A percentile compares a stretch with the other conserved stretches of the same genome.
phyloP scores from a whole-genome alignment of 2,888 invertebrate genomes.

The Arctia plantaginis region DNA sequence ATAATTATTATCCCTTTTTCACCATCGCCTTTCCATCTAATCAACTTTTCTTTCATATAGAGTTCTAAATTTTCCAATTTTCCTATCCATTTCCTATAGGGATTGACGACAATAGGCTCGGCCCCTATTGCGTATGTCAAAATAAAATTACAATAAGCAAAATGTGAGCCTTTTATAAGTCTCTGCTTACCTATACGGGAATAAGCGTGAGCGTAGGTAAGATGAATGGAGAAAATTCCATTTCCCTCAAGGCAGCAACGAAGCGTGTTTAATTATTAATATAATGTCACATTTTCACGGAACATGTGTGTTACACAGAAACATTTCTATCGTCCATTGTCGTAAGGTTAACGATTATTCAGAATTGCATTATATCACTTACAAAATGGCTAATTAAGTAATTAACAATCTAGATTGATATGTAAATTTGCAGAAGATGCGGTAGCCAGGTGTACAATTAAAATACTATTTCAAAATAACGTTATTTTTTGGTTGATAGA shows the following conservation, averaged over 20 bases:
- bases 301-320: slow-evolving; percentile 40
- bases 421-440: not conserved
- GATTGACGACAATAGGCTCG: no score
- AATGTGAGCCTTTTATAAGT: no score
- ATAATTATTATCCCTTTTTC: no score
- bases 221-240: not conserved
- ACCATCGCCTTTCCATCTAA: no score
- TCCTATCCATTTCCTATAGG: no score
- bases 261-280: slow-evolving; percentile 1
- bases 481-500: not conserved
- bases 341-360: slow-evolving; percentile 17
- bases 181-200: no score
- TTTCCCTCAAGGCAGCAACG: not conserved
- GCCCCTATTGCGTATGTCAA: no score
- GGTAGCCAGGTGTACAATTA: not conserved
- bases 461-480: not conserved
- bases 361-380: slow-evolving; percentile 6
- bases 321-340: slow-evolving; percentile 27
- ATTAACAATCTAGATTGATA: not conserved
- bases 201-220: not conserved
- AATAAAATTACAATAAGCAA: no score
- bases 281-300: slow-evolving; percentile 35
- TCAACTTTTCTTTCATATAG: no score
- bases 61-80: no score
- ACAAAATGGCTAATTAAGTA: not conserved